A percentile compares a stretch with the other conserved stretches of the same genome.
Conservation (phyloP, 2,888 invertebrate genomes). For the Drosophila helvetica region DNA sequence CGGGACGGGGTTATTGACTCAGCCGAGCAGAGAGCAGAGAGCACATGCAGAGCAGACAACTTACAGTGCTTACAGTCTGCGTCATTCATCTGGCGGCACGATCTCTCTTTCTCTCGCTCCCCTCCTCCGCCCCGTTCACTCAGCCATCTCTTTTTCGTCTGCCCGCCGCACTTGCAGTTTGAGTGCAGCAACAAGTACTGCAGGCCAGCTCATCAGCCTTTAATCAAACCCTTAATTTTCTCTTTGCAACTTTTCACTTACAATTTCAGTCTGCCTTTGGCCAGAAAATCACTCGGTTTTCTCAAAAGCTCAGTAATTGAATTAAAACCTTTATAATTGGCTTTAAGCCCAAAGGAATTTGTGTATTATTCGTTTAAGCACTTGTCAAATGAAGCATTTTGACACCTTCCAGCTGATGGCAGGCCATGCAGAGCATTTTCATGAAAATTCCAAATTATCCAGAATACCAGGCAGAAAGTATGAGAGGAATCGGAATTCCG, state of each 20-base stretch:
- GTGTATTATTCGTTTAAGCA: constrained; percentile 1
- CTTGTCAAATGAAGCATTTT: constrained; percentile 1
- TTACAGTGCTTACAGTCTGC: constrained; percentile 37
- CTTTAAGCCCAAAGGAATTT: background rate
- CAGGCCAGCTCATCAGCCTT: background rate
- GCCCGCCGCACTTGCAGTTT: background rate
- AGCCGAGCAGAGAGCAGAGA: background rate
- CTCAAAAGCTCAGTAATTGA: background rate
- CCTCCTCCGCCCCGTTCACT: background rate
- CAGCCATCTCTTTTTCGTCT: background rate
- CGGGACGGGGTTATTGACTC: background rate
- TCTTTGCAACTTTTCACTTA: background rate
- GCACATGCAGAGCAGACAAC: background rate
- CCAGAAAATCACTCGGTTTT: background rate
- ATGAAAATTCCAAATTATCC: background rate
- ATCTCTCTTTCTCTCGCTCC: constrained; percentile 10
- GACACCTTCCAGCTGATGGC: constrained; percentile 1
- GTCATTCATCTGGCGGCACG: constrained; percentile 37
- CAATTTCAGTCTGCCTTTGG: background rate
- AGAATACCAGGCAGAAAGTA: background rate
- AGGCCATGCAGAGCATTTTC: background rate
- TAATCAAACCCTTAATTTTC: background rate
- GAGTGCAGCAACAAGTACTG: constrained; percentile 14
- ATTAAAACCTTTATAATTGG: background rate
- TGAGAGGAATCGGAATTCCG: background rate